These are phyloP conservation scores for Coelopa frigida DNA, from an alignment of 1,140 invertebrate genomes.

Conservation along the genomic window DNA sequence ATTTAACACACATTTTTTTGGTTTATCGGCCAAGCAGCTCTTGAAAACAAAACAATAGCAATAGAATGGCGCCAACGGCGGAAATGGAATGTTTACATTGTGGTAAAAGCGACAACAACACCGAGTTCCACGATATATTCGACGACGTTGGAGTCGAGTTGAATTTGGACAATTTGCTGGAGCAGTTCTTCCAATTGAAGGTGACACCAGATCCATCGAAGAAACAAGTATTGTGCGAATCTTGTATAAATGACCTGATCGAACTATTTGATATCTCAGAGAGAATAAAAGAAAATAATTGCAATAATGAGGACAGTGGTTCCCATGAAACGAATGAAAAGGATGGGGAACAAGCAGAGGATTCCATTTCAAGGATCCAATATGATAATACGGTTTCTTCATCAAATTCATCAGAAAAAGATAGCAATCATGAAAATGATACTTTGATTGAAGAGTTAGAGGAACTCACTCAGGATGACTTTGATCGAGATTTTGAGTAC, in stretches of 20 bases:
- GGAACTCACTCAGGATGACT: neutral
- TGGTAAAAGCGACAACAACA: constrained; percentile 16
- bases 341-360: neutral
- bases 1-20: no score
- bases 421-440: constrained; percentile 20
- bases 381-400: neutral
- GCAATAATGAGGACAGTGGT: no score
- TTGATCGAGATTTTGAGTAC: neutral
- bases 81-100: no score
- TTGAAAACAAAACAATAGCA: no score
- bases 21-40: no score
- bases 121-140: constrained; percentile 30
- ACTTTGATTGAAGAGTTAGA: no score
- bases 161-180: constrained; percentile 20
- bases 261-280: constrained; percentile 33
- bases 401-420: constrained; percentile 18
- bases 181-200: constrained; percentile 22
- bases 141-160: constrained; percentile 33
- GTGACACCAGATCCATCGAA: constrained; percentile 19
- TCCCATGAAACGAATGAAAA: no score
- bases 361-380: neutral
- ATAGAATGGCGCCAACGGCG: no score
- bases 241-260: constrained; percentile 28
- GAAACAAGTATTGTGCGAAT: constrained; percentile 23
- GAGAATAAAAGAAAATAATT: no score